These are phyloP conservation scores for Tetraneura akinire DNA, from an alignment of 1,140 invertebrate genomes.

Conservation along the genomic window DNA sequence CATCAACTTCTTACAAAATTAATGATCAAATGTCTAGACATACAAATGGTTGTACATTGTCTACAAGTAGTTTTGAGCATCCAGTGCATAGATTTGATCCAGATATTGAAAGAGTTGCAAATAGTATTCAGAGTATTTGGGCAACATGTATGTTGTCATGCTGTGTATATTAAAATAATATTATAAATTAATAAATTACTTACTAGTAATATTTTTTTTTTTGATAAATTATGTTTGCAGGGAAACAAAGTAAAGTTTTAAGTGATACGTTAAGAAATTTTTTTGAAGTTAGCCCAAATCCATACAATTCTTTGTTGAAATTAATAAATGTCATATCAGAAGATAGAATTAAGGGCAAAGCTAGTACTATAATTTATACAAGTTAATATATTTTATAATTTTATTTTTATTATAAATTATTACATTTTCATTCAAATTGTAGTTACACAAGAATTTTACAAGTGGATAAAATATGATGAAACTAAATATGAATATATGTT, in stretches of 20 bases:
- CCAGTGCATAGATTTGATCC: background rate
- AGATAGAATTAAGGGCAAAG: conserved; percentile 46
- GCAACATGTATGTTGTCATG: background rate
- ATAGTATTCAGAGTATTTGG: conserved; percentile 33
- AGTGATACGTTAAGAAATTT: conserved; percentile 44
- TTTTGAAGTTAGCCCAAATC: conserved; percentile 46
- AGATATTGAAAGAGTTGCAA: background rate
- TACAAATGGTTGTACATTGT: background rate
- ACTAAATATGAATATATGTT: conserved; percentile 59
- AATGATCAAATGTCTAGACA: background rate
- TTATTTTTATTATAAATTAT: background rate
- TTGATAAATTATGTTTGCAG: background rate
- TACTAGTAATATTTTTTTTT: background rate
- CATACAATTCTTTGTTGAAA: conserved; percentile 42
- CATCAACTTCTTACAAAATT: background rate
- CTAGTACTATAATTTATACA: conserved; percentile 12
- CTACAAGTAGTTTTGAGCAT: background rate
- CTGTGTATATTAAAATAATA: background rate
- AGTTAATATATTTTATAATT: conserved; percentile 2
- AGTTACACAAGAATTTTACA: conserved; percentile 67
- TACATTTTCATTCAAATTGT: conserved; percentile 54
- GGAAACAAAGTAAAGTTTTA: conserved; percentile 52
- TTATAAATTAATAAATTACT: background rate
- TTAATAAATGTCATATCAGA: conserved; percentile 42
- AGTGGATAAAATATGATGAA: conserved; percentile 59